phyloP scores from a whole-genome alignment of 2,797 vertebrate genomes.

The Hydrophis major region DNA sequence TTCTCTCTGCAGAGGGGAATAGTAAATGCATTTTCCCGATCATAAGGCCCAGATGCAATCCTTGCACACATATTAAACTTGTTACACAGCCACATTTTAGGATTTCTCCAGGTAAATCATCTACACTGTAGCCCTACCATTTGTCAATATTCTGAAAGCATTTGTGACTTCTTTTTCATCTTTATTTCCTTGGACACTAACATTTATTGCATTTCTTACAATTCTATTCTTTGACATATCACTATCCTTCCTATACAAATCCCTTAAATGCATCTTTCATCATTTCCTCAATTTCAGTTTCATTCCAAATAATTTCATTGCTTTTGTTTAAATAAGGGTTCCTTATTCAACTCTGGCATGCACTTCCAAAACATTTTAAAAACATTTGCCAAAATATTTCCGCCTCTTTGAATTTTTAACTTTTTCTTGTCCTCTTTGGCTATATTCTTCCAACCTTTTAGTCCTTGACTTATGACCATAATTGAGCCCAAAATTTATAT shows the following conservation, averaged over 20 bases:
- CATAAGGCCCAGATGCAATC: not conserved
- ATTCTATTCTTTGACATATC: not conserved
- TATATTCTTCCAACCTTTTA: not conserved
- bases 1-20: not conserved
- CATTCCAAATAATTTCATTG: not conserved
- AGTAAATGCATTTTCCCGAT: not conserved
- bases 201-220: not conserved
- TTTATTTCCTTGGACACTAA: not conserved
- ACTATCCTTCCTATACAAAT: not conserved
- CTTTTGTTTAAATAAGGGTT: not conserved
- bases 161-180: not conserved
- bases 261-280: not conserved
- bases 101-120: not conserved
- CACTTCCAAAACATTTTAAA: not conserved
- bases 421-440: not conserved
- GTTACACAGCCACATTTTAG: not conserved
- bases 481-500: not conserved
- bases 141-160: not conserved
- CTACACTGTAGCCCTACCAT: not conserved
- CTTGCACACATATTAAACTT: not conserved
- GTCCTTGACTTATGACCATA: not conserved
- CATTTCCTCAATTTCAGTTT: not conserved
- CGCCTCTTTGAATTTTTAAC: not conserved
- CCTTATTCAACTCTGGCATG: not conserved
- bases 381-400: not conserved